These are phyloP conservation scores for Pinctada fucata DNA, from an alignment of 2,888 invertebrate species.

Conservation along the genomic window DNA sequence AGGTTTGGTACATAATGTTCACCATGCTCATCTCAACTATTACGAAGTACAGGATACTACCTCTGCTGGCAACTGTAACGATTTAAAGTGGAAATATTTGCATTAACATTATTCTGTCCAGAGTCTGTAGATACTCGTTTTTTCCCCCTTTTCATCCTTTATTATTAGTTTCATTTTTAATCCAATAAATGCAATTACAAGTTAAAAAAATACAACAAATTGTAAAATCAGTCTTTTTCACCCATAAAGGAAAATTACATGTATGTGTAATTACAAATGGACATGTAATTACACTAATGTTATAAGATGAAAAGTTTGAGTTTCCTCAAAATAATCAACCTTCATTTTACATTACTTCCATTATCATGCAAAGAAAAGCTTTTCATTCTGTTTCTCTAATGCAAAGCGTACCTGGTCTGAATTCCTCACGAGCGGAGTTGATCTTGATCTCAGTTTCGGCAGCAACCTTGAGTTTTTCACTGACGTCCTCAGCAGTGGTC, in stretches of 20 bases:
- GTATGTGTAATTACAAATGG: too few relatives aligned
- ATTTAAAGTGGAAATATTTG: too few relatives aligned
- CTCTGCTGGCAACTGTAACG: conserved; percentile 88
- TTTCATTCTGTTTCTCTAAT: too few relatives aligned
- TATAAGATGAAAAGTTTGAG: too few relatives aligned
- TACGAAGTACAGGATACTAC: conserved; percentile 95
- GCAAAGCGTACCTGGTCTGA: conserved; percentile 82
- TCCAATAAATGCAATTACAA: too few relatives aligned
- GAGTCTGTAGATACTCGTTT: not conserved
- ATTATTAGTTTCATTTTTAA: not conserved
- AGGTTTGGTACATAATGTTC: conserved; percentile 97
- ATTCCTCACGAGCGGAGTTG: conserved; percentile 94
- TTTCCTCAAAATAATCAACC: too few relatives aligned
- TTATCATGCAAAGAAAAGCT: too few relatives aligned
- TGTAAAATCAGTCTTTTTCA: too few relatives aligned
- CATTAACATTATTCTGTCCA: not conserved
- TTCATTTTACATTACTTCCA: too few relatives aligned
- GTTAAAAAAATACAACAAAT: not conserved
- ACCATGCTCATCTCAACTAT: conserved; percentile 98
- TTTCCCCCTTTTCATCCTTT: not conserved
- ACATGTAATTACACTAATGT: too few relatives aligned
- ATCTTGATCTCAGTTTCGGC: conserved; percentile 96
- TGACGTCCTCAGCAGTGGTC: conserved; percentile 89
- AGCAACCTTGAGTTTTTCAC: conserved; percentile 93
- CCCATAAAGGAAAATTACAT: too few relatives aligned